Conservation (phyloP, 2,797 vertebrate genomes). For the Phataginus tricuspis region DNA sequence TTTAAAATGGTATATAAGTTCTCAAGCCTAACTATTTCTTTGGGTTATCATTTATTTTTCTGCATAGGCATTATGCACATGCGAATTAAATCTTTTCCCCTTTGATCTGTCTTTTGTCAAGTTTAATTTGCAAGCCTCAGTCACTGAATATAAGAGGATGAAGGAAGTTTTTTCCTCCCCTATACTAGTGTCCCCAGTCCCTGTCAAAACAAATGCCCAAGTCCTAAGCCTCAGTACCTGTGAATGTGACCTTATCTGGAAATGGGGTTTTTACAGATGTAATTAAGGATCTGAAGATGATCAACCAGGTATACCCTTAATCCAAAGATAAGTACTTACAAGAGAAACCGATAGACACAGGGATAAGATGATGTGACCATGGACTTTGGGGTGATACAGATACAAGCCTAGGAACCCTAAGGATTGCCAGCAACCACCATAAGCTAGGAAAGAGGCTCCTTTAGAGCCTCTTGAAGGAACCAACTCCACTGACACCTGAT, state of each 20-base stretch:
- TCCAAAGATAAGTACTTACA: not conserved
- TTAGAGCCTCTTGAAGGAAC: not conserved
- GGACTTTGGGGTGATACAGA: not conserved
- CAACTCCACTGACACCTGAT: not conserved
- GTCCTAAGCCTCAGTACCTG: not conserved
- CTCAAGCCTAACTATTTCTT: not conserved
- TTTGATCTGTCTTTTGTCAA: not conserved
- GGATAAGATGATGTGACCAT: not conserved
- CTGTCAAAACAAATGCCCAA: not conserved
- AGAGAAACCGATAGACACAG: not conserved
- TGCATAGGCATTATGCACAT: not conserved
- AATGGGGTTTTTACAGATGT: not conserved
- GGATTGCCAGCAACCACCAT: too few relatives aligned
- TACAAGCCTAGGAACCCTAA: not conserved
- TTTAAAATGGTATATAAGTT: not conserved
- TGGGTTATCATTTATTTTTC: not conserved
- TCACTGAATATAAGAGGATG: not conserved
- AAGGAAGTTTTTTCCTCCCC: too few relatives aligned
- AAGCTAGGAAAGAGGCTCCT: not conserved
- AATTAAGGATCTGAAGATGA: not conserved
- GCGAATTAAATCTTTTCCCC: not conserved
- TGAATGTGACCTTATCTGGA: not conserved
- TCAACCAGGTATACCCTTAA: not conserved
- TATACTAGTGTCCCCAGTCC: not conserved
- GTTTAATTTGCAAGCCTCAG: not conserved